Evolutionary conservation across 2,797 vertebrate genomes (phyloP), one percentile per base, ranked within the genome.

Genomic region (Vireo griseus): DNA sequence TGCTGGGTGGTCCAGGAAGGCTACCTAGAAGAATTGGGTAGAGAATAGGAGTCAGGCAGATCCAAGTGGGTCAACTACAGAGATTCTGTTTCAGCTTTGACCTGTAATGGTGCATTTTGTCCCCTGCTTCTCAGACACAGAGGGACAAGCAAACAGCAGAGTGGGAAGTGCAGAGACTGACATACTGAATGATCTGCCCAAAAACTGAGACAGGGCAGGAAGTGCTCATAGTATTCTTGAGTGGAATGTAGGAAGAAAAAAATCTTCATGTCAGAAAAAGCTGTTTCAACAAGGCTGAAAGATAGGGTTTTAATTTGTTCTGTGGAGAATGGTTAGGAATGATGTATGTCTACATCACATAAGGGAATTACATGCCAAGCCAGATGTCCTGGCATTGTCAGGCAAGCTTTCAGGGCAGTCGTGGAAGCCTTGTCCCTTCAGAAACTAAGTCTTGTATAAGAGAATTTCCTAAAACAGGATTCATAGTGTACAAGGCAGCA

Each of bases 51-150:
- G 20, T 50, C 0, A 0, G 33, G 29, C 25, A 58, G 45, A 51
- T 71, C 10, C 0, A 1, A 31, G 16, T 39, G 51, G 44, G 25
- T 63, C 0, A 0, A 0, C 44, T 47, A 3, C 24, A 75, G 72
- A 48, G 69, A n/a, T 61, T 57, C 35, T 54, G 4, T 67, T 55
- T 55, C 22, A 26, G 4, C 28, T 83, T n/a, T 78, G 51, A 69
- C 40, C 25, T 63, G 31, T 51, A 69, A 3, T 61, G 35, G 29
- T 87, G 35, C 9, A 2, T 78, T 84, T 68, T 39, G 35, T 62
- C 31, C 35, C 33, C 26, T 68, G 44, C 31, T 82, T 22, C 47
- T 82, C 55, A 54, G 78, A 65, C 22, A 16, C 33, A 59, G 47
- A 66, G n/a, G 21, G 31, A n/a, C 10, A 44, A 73, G 24, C 39